Evolutionary conservation across 2,888 invertebrate species (phyloP), one percentile per base, ranked within the genome.

Genomic region (Epinotia nisella): DNA sequence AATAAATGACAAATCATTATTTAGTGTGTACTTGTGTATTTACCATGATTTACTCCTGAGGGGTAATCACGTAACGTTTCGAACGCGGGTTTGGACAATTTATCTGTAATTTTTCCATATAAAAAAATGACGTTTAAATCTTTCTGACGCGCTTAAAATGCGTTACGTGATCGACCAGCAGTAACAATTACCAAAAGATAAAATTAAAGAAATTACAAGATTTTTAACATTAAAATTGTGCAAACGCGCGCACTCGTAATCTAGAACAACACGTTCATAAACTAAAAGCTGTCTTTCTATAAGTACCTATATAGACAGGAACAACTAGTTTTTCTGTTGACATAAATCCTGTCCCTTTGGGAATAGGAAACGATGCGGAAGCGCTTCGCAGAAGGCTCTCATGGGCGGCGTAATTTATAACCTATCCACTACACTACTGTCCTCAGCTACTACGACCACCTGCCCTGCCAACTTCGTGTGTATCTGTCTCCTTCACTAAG

Each of bases 241-340:
- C 29, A 29, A 29, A 29, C 5, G 29, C 7, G 29, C 7, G 17
- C 19, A 19, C 35, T 11, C 29, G 7, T 17, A 7, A 45, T n/a
- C n/a, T 49, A 19, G 66, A 55, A 60, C 53, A 67, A 60, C 66
- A 66, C 17, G 19, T 49, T 55, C 67, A 68, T 72, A 59, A 67
- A 61, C 55, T 56, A 67, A 55, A 72, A 35, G 24, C 49, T 56
- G 49, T 58, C 35, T 39, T n/a, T 61, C 19, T 55, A 60, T 70
- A n/a, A n/a, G n/a, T n/a, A 60, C 51, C 24, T 61, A 74, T 77
- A 71, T 78, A 79, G 81, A 81, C 78, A 78, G 78, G 75, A 78
- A 80, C 76, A 78, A 83, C 85, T 87, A 88, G 86, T 90, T 89
- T 89, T 88, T 88, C 84, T 85, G 85, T 87, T 88, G 87, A 86